A percentile compares a stretch with the other conserved stretches of the same genome.
These are phyloP conservation scores for Julus scandinavius DNA, from an alignment of 2,888 invertebrate species.

Conservation along the genomic window DNA sequence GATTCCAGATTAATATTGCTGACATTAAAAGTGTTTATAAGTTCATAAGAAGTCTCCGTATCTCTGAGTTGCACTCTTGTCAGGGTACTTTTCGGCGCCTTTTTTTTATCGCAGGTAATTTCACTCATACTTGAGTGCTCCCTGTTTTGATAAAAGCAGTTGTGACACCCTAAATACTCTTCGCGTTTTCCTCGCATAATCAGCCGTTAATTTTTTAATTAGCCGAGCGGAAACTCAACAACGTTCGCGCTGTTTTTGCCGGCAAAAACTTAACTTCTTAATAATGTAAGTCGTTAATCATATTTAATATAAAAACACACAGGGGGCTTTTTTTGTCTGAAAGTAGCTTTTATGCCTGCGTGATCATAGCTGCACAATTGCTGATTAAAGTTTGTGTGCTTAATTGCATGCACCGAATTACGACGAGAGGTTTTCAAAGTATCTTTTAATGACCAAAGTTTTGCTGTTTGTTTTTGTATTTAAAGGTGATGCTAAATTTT, in stretches of 20 bases:
- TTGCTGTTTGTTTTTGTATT: neutral
- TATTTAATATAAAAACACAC: slow-evolving; percentile 19
- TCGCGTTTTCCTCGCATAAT: no score
- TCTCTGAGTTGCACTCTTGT: slow-evolving; percentile 7
- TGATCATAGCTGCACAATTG: slow-evolving; percentile 42
- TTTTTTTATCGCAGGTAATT: neutral
- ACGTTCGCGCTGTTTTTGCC: slow-evolving; percentile 10
- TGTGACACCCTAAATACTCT: slow-evolving; percentile 25
- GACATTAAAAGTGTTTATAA: slow-evolving; percentile 42
- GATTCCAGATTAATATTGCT: slow-evolving; percentile 42
- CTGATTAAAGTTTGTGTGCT: slow-evolving; percentile 29
- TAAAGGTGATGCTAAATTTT: neutral
- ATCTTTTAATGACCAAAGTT: slow-evolving; percentile 29
- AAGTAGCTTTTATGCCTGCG: slow-evolving; percentile 28
- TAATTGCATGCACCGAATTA: slow-evolving; percentile 32
- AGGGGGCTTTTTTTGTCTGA: neutral
- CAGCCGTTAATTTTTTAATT: slow-evolving; percentile 42
- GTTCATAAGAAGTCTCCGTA: neutral
- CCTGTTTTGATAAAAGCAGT: slow-evolving; percentile 14
- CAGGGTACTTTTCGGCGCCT: neutral
- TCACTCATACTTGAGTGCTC: slow-evolving; percentile 3
- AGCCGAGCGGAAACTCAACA: slow-evolving; percentile 37
- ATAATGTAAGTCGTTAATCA: slow-evolving; percentile 20
- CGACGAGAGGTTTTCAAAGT: slow-evolving; percentile 13
- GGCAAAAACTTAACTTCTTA: slow-evolving; percentile 36